Evolutionary conservation across 1,140 invertebrate species (phyloP), one percentile per base, ranked within the genome.

Genomic region (Drosophila ogumai): DNA sequence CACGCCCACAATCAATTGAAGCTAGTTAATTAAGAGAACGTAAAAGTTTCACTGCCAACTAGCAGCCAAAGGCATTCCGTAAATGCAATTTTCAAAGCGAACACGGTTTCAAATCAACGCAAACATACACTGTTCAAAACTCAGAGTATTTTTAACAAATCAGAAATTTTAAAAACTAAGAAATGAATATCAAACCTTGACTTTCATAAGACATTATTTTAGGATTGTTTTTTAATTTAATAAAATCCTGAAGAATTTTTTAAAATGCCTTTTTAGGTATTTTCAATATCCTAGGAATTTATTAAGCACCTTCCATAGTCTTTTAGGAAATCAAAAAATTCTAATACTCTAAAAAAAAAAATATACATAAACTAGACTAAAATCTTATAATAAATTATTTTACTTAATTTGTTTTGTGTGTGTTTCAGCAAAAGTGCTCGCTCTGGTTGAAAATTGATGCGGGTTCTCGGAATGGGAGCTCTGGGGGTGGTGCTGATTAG

Each of bases 21-120:
- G 31, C 36, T 15, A 68, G 75, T 79, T 87, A 76, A 88, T 86
- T 87, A 79, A 58, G 56, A 63, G 19, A 55, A 49, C 28, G 44
- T 19, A 50, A 49, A 66, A 46, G 43, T 46, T 52, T 56, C n/a
- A 9, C 32, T 19, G 17, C 19, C 19, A 22, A 22, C 50, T 34
- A 54, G 32, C 15, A 46, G 12, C 65, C 38, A 38, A 44, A 69
- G 46, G 25, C 22, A 69, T 71, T 55, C 32, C 10, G 22, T 49
- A 28, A 69, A 57, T 69, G 50, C 19, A 40, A 57, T 56, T 57
- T 40, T 25, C 43, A 57, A 56, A 38, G n/a, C n/a, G 41, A 71
- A 55, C 41, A 36, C 32, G 34, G 54, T 57, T 46, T 52, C 50
- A 76, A 60, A 68, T 68, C 73, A 76, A 60, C 49, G 38, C 61